Evolutionary conservation across 2,888 invertebrate genomes (phyloP).

Genomic region (Sericinus montela): DNA sequence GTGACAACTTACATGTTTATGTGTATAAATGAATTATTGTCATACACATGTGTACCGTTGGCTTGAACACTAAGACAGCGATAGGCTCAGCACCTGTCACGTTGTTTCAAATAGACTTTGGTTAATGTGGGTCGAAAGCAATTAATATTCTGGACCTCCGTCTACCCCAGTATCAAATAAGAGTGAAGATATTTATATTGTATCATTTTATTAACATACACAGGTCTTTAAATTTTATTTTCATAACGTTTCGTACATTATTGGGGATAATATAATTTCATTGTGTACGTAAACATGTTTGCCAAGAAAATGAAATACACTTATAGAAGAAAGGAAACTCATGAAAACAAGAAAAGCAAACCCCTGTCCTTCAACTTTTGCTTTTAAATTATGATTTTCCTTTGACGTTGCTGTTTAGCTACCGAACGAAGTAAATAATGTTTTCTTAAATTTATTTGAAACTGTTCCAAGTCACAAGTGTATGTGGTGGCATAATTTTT

Average conservation of each 20-base stretch:
- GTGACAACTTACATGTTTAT: too few species aligned
- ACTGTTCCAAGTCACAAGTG: not conserved
- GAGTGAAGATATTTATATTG: too few species aligned
- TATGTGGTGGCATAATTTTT: not conserved
- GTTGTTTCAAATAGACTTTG: too few species aligned
- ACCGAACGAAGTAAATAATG: constrained; percentile 19
- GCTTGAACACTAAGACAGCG: too few species aligned
- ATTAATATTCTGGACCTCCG: too few species aligned
- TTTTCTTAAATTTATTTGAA: constrained; percentile 23
- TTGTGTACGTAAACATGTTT: constrained; percentile 8
- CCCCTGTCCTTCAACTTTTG: constrained; percentile 22
- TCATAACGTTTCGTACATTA: not conserved
- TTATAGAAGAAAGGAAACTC: constrained; percentile 10
- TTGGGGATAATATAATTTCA: constrained; percentile 5
- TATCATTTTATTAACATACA: not conserved
- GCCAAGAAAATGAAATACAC: constrained; percentile 4
- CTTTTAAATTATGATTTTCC: constrained; percentile 21
- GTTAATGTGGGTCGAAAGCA: too few species aligned
- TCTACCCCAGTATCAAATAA: too few species aligned
- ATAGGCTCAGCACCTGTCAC: too few species aligned
- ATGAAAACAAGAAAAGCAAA: constrained; percentile 17
- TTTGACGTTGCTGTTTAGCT: constrained; percentile 18
- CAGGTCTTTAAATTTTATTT: not conserved
- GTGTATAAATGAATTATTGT: too few species aligned
- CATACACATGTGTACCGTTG: too few species aligned